Percentiles rank a stretch among this genome's conserved stretches.
Evolutionary conservation across 1,140 invertebrate species (phyloP).

Genomic region (Nilaparvata lugens): DNA sequence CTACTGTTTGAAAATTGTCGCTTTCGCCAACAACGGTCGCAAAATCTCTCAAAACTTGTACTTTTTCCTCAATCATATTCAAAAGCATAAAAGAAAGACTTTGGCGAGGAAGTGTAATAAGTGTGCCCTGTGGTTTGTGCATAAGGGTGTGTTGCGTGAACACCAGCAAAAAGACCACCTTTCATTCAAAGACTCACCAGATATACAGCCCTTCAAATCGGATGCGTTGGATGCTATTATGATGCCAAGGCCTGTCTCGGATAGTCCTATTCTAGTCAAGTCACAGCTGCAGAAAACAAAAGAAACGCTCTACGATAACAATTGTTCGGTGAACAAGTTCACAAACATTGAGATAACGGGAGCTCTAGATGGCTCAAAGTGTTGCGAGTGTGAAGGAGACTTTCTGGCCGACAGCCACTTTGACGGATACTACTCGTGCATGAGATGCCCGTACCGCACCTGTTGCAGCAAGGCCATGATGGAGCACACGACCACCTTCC

Average conservation of each 20-base stretch:
- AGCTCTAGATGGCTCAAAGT: conserved; percentile 31
- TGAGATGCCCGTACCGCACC: conserved; percentile 63
- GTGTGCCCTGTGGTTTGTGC: conserved; percentile 61
- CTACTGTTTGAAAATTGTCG: conserved; percentile 55
- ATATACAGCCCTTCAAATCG: neutral
- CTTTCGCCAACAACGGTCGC: conserved; percentile 22
- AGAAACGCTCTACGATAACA: neutral
- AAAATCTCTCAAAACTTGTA: conserved; percentile 19
- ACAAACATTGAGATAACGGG: conserved; percentile 5
- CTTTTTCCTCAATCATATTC: conserved; percentile 30
- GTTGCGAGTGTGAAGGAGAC: conserved; percentile 59
- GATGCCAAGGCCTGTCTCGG: conserved; percentile 11
- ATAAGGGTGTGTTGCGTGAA: conserved; percentile 44
- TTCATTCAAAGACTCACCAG: conserved; percentile 15
- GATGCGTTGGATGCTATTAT: conserved; percentile 5
- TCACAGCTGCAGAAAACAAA: conserved; percentile 4
- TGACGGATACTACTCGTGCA: conserved; percentile 56
- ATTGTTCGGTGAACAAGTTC: conserved; percentile 8
- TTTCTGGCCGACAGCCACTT: conserved; percentile 55
- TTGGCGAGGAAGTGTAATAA: conserved; percentile 51
- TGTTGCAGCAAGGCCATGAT: conserved; percentile 65
- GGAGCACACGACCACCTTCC: conserved; percentile 45
- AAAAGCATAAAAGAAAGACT: conserved; percentile 38
- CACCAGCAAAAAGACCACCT: conserved; percentile 34
- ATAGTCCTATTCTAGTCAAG: neutral